These are phyloP conservation scores for Helicoverpa armigera DNA, from an alignment of 1,140 invertebrate species.

Conservation along the genomic window DNA sequence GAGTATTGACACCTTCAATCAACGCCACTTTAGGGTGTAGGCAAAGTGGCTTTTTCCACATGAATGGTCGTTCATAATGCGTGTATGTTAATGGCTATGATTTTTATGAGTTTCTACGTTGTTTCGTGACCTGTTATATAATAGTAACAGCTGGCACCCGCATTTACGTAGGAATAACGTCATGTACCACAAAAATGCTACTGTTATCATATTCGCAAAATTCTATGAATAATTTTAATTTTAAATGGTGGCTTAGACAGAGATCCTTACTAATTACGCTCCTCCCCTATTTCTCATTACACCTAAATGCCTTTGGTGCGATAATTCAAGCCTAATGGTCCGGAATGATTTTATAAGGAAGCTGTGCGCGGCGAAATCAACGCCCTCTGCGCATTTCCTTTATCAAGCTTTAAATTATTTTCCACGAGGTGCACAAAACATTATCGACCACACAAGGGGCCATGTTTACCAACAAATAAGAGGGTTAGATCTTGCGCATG, in stretches of 20 bases:
- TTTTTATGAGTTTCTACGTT: slow-evolving; percentile 32
- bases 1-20: slow-evolving; percentile 61
- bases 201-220: neutral
- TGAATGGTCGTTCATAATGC: slow-evolving; percentile 52
- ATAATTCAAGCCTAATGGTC: slow-evolving; percentile 33
- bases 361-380: slow-evolving; percentile 10
- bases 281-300: slow-evolving; percentile 26
- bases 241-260: neutral
- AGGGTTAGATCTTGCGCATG: slow-evolving; percentile 55
- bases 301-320: slow-evolving; percentile 6
- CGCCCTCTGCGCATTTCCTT: slow-evolving; percentile 36
- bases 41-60: slow-evolving; percentile 54
- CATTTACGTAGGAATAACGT: neutral
- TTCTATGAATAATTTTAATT: slow-evolving; percentile 14
- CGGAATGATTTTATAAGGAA: slow-evolving; percentile 29
- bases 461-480: slow-evolving; percentile 80
- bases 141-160: slow-evolving; percentile 1
- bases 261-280: slow-evolving; percentile 26
- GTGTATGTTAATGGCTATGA: slow-evolving; percentile 30
- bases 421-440: slow-evolving; percentile 58
- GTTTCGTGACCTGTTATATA: neutral
- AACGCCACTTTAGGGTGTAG: slow-evolving; percentile 52
- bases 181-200: slow-evolving; percentile 3
- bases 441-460: slow-evolving; percentile 79
- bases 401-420: slow-evolving; percentile 54